A percentile compares a stretch with the other conserved stretches of the same genome.
These are phyloP conservation scores for Ochropleura plecta DNA, from an alignment of 2,888 invertebrate species.

Conservation along the genomic window DNA sequence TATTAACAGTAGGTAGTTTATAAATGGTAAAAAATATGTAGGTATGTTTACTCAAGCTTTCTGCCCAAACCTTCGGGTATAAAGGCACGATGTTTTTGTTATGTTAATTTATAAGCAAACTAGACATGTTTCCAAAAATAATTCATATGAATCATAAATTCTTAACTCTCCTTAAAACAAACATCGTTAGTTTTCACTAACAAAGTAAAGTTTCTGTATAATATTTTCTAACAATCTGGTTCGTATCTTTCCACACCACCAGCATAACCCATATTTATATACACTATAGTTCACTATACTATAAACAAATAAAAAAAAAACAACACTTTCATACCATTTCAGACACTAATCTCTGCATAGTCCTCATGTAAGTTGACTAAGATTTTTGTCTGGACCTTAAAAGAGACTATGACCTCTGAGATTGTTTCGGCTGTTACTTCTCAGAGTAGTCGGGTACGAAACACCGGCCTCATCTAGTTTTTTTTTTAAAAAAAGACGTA, in stretches of 20 bases:
- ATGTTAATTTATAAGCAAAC: slow-evolving; percentile 23
- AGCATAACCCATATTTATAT: slow-evolving; percentile 1
- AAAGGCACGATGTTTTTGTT: background rate
- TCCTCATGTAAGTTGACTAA: too few species aligned
- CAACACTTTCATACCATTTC: too few species aligned
- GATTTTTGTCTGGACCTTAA: too few species aligned
- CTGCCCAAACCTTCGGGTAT: too few species aligned
- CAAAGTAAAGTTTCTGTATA: slow-evolving; percentile 2
- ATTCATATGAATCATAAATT: background rate
- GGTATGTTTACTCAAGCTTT: background rate
- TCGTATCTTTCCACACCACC: slow-evolving; percentile 24
- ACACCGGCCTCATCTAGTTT: too few species aligned
- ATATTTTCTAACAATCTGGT: slow-evolving; percentile 1
- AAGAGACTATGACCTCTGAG: too few species aligned
- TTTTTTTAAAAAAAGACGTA: too few species aligned
- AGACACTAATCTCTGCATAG: too few species aligned
- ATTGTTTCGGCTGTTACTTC: too few species aligned
- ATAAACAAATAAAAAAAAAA: too few species aligned
- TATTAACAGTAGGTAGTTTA: background rate
- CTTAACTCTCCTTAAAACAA: slow-evolving; percentile 10
- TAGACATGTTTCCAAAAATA: slow-evolving; percentile 15
- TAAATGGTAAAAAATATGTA: background rate
- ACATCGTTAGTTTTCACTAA: slow-evolving; percentile 14
- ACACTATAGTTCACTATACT: background rate
- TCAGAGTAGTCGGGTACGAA: too few species aligned